Conservation (phyloP, 2,888 invertebrate species). For the Agapetus fuscipes region DNA sequence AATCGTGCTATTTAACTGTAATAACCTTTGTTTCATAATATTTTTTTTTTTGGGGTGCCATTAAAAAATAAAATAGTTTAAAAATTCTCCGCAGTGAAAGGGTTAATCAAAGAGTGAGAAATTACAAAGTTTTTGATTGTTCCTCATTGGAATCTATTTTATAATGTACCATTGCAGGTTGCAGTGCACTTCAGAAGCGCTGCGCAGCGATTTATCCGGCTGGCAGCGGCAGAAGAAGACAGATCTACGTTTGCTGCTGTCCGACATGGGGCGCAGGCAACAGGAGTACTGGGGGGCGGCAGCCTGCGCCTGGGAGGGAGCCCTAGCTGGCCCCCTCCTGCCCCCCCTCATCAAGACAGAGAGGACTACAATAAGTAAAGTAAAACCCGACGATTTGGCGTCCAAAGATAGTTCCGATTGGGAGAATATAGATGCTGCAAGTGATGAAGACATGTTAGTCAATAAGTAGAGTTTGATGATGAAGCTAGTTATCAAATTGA, state of each 20-base stretch:
- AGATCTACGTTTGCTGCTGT: conserved; percentile 52
- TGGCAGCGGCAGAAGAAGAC: conserved; percentile 57
- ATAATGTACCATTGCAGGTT: conserved; percentile 26
- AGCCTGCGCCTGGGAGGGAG: conserved; percentile 47
- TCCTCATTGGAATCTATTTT: too few relatives aligned
- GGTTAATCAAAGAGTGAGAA: not conserved
- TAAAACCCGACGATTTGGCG: too few relatives aligned
- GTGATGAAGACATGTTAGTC: too few relatives aligned
- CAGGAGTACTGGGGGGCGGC: conserved; percentile 54
- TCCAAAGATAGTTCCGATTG: conserved; percentile 5
- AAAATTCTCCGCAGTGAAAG: not conserved
- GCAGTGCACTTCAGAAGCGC: conserved; percentile 58
- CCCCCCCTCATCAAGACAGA: not conserved
- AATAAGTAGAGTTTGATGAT: too few relatives aligned
- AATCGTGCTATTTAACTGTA: too few relatives aligned
- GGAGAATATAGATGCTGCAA: conserved; percentile 6
- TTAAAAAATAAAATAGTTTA: not conserved
- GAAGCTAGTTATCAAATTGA: too few relatives aligned
- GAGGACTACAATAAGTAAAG: too few relatives aligned
- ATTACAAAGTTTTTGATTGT: not conserved
- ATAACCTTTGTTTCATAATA: too few relatives aligned
- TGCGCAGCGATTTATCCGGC: conserved; percentile 55
- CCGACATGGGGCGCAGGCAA: conserved; percentile 54
- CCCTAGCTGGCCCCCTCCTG: conserved; percentile 18
- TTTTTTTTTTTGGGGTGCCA: too few relatives aligned